A percentile compares a stretch with the other conserved stretches of the same genome.
Conservation (phyloP, 2,113 vertebrate species). For the Rhinichthys klamathensis region DNA sequence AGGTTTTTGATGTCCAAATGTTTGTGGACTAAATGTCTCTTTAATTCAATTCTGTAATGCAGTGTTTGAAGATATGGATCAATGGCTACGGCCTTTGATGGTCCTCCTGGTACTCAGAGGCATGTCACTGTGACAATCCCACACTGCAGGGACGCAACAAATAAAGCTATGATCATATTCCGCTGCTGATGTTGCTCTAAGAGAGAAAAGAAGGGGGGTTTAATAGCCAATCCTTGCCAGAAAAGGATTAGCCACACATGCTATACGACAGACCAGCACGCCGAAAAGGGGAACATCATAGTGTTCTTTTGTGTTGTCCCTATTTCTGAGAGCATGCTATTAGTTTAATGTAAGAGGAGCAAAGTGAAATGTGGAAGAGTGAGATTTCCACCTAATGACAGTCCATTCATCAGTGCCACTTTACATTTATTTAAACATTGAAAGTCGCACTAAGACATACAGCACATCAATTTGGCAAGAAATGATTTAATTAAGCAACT, state of each 20-base stretch:
- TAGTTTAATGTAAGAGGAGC: slow-evolving; percentile 22
- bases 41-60: slow-evolving; percentile 66
- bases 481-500: slow-evolving; percentile 1
- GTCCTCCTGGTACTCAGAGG: slow-evolving; percentile 58
- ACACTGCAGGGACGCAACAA: slow-evolving; percentile 52
- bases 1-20: slow-evolving; percentile 66
- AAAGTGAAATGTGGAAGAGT: background rate
- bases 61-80: slow-evolving; percentile 66
- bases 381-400: slow-evolving; percentile 4
- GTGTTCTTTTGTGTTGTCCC: slow-evolving; percentile 14
- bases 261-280: slow-evolving; percentile 22
- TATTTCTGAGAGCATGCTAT: slow-evolving; percentile 2
- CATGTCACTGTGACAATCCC: slow-evolving; percentile 60
- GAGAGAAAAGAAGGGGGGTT: slow-evolving; percentile 14
- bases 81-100: slow-evolving; percentile 60
- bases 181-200: slow-evolving; percentile 7
- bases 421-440: slow-evolving; percentile 5
- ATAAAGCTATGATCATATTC: slow-evolving; percentile 50
- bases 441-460: background rate
- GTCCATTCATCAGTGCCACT: background rate
- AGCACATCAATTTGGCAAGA: background rate
- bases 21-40: slow-evolving; percentile 66
- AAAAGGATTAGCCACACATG: slow-evolving; percentile 39
- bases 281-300: slow-evolving; percentile 1
- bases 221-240: slow-evolving; percentile 42